Evolutionary conservation across 2,888 invertebrate species (phyloP).

Genomic region (Crematogaster levior): DNA sequence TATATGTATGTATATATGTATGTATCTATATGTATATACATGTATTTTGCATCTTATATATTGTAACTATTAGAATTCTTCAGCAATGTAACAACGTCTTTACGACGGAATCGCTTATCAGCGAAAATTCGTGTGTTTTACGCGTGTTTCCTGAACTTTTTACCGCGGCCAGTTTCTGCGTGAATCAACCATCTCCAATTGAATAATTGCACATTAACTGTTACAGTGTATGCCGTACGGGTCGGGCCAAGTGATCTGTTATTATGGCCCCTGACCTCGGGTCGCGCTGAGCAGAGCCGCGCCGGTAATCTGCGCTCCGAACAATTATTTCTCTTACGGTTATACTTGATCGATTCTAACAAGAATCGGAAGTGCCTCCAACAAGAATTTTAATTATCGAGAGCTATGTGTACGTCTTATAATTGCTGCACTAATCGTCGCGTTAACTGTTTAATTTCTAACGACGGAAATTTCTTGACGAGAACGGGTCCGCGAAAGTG

Average conservation of each 20-base stretch:
- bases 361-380: not conserved
- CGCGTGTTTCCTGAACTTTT: conserved; percentile 61
- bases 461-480: not conserved
- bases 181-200: conserved; percentile 74
- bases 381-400: conserved; percentile 36
- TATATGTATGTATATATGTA: no score
- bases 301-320: conserved; percentile 51
- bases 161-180: conserved; percentile 52
- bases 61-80: conserved; percentile 3
- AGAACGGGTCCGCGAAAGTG: not conserved
- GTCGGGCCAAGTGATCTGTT: conserved; percentile 70
- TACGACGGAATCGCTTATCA: no score
- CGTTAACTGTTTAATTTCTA: not conserved
- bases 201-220: conserved; percentile 76
- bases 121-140: conserved; percentile 34
- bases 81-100: not conserved
- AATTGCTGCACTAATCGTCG: not conserved
- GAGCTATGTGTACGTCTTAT: not conserved
- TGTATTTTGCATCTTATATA: not conserved
- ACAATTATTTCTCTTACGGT: conserved; percentile 59
- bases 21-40: no score
- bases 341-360: conserved; percentile 47
- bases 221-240: conserved; percentile 69
- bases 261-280: conserved; percentile 73
- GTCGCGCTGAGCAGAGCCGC: not conserved